A percentile compares a stretch with the other conserved stretches of the same genome.
These are phyloP conservation scores for Diadegma fenestrale DNA, from an alignment of 2,888 invertebrate species.

Conservation along the genomic window DNA sequence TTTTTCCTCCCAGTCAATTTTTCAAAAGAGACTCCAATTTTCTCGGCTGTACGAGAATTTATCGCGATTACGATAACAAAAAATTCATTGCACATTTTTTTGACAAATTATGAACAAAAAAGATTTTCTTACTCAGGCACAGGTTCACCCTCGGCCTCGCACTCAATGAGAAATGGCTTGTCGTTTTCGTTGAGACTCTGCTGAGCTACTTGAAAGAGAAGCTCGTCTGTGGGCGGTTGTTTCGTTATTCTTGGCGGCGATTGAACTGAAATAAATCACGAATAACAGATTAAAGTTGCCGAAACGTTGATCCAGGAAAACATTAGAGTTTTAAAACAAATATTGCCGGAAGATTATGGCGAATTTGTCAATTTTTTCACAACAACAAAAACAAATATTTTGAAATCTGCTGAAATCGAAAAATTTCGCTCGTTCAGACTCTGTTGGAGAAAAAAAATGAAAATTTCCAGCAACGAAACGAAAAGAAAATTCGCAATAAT, in stretches of 20 bases:
- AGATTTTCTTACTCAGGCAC: conserved; percentile 91
- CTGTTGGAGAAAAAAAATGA: not conserved
- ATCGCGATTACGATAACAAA: not conserved
- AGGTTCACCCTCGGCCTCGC: conserved; percentile 98
- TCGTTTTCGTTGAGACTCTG: conserved; percentile 93
- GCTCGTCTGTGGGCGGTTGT: conserved; percentile 96
- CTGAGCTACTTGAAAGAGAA: conserved; percentile 95
- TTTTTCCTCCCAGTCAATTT: not conserved
- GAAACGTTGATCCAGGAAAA: conserved; percentile 5
- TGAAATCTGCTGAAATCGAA: not conserved
- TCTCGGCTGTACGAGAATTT: not conserved
- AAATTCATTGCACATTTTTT: not conserved
- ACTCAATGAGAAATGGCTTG: conserved; percentile 97
- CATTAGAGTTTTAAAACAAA: conserved; percentile 12
- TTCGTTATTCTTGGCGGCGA: conserved; percentile 96
- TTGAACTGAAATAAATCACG: conserved; percentile 87
- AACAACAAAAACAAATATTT: not conserved
- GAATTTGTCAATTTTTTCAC: not conserved
- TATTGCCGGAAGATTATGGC: not conserved
- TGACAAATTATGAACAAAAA: not conserved
- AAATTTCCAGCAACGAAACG: not conserved
- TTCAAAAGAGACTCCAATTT: not conserved
- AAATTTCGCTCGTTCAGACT: not conserved
- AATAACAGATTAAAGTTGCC: conserved; percentile 57
- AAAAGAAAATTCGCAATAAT: conserved; percentile 1